Evolutionary conservation across 2,888 invertebrate genomes (phyloP).

Genomic region (Hanleya hanleyi): DNA sequence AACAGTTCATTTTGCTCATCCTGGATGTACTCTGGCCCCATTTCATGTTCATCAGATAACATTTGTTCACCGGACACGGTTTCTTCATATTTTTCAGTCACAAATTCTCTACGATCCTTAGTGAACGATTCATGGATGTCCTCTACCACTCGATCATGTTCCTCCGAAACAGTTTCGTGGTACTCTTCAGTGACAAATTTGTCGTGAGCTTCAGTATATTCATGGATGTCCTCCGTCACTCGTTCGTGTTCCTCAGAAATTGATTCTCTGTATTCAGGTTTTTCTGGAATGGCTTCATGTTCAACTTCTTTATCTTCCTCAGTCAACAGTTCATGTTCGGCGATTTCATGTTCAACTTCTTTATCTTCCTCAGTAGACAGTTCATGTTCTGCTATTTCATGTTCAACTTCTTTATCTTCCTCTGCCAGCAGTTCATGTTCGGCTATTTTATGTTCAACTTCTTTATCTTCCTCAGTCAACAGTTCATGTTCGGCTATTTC

Average conservation of each 20-base stretch:
- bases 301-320: constrained; percentile 81
- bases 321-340: constrained; percentile 38
- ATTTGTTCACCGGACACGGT: background rate
- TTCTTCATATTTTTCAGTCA: background rate
- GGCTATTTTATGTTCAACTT: too few species aligned
- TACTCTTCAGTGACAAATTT: background rate
- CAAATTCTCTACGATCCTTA: background rate
- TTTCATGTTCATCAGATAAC: background rate
- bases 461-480: too few species aligned
- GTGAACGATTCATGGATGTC: background rate
- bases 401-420: too few species aligned
- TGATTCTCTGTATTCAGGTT: too few species aligned
- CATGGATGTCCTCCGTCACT: background rate
- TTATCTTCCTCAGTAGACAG: background rate
- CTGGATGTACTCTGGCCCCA: too few species aligned
- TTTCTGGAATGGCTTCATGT: too few species aligned
- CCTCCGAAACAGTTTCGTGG: background rate
- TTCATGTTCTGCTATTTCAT: too few species aligned
- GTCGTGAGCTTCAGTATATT: too few species aligned
- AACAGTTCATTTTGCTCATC: too few species aligned
- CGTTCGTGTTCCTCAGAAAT: background rate
- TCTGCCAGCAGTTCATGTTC: too few species aligned
- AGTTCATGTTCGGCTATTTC: constrained; percentile 73
- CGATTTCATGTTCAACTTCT: background rate
- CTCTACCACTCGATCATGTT: too few species aligned